Percentiles rank a stretch among this genome's conserved stretches.
Evolutionary conservation across 2,113 vertebrate genomes (phyloP).

Genomic region (Damaliscus lunatus): DNA sequence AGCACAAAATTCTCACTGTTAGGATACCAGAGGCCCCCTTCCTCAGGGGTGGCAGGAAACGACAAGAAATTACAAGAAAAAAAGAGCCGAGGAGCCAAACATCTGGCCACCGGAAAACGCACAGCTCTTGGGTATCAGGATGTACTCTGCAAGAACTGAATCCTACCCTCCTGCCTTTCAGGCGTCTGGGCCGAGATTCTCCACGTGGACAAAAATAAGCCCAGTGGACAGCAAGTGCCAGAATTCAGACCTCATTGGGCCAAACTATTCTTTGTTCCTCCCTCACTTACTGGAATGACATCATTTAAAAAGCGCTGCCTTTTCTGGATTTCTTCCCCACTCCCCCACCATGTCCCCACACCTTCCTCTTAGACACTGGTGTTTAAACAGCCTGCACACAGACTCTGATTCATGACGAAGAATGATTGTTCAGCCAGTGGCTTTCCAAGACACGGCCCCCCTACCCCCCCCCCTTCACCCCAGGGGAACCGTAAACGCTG

Average conservation of each 20-base stretch:
- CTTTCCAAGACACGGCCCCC: background rate
- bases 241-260: background rate
- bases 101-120: background rate
- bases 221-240: accelerated
- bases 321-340: background rate
- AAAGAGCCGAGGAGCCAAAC: background rate
- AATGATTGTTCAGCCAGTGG: background rate
- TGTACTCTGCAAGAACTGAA: background rate
- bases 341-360: accelerated
- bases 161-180: background rate
- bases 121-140: background rate
- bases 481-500: background rate
- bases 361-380: background rate
- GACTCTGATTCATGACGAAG: background rate
- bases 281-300: background rate
- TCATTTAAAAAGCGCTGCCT: background rate
- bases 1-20: background rate
- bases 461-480: background rate
- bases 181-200: background rate
- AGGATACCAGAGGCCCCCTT: too few species aligned
- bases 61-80: background rate
- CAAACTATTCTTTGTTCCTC: background rate
- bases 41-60: background rate
- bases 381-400: background rate
- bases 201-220: background rate